Base-by-base conservation (phyloP, 2,888 invertebrate species). In the Omphaloscelis lunosa region DNA sequence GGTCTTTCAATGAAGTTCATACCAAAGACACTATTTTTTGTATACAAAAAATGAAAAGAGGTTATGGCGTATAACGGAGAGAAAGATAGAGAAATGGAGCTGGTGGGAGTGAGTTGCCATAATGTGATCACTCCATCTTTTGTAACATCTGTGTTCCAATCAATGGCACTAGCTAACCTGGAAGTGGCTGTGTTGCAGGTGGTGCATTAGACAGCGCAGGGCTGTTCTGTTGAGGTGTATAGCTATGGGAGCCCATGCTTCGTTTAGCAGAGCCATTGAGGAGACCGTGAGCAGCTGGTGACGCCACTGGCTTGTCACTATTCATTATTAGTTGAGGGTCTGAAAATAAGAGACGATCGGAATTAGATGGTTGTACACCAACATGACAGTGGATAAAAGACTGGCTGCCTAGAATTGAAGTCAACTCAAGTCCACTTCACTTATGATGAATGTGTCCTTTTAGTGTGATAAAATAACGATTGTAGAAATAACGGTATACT, bases 201-300 rank as follows among this genome's bases (percentile, higher is more conserved):
- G 97, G 97, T 45, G 96, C 97, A 89, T 96, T 97, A 71, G 94
- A 92, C 23, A 97, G 94, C 59, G 96, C 95, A 29, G 95, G 96
- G 88, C 95, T 97, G 89, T 97, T 97, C 84, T 97, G 97, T 87
- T 97, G 97, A 63, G 98, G 98, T 79, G 97, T 97, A 92, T 98
- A 98, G 91, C 97, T 97, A 93, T 98, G 98, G 77, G 98, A 95
- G 83, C 98, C 98, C 97, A 98, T 97, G 78, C 98, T 97, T 89
- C 98, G 97, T 92, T 97, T 97, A 41, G 97, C 98, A 0, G 95
- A 90, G n/a, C 96, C 98, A 88, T 98, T 97, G 79, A 98, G 96
- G 67, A 98, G 96, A 45, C 98, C 98, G 94, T 98, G 98, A 34
- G 98, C 98, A 48, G 98, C 98, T 29, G 98, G 98, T 7, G 98